Percentiles rank a stretch among this genome's conserved stretches.
Conservation (phyloP, 2,888 invertebrate species). For the Scotopteryx bipunctaria region DNA sequence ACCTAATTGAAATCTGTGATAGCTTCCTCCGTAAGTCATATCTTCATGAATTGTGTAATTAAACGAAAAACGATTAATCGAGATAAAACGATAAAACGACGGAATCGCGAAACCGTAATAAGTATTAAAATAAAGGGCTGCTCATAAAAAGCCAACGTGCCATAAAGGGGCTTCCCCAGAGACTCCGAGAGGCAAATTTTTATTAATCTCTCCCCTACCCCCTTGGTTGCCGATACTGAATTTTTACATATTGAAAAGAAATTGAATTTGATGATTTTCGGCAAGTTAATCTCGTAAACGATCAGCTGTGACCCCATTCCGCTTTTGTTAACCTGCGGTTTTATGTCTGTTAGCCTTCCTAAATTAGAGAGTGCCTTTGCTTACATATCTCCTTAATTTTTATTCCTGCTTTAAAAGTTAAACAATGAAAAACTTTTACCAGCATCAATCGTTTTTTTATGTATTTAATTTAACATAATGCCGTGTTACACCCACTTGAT, state of each 20-base stretch:
- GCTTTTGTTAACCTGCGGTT: conserved; percentile 34
- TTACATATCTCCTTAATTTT: conserved; percentile 21
- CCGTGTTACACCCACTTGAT: background rate
- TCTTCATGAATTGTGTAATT: conserved; percentile 59
- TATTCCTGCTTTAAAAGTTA: conserved; percentile 10
- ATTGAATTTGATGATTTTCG: conserved; percentile 60
- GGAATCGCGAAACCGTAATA: conserved; percentile 71
- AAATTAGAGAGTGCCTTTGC: conserved; percentile 30
- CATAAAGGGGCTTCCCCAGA: conserved; percentile 70
- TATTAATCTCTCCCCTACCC: conserved; percentile 72
- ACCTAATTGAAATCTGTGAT: conserved; percentile 33
- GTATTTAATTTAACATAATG: background rate
- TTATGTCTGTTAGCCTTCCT: conserved; percentile 33
- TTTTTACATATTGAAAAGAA: conserved; percentile 67
- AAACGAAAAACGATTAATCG: conserved; percentile 71
- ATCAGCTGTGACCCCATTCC: conserved; percentile 33
- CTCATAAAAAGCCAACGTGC: conserved; percentile 74
- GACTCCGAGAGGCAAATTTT: conserved; percentile 70
- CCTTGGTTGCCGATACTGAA: conserved; percentile 58
- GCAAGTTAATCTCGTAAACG: conserved; percentile 40
- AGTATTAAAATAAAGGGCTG: conserved; percentile 75
- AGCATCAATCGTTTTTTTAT: background rate
- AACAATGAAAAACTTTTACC: conserved; percentile 2
- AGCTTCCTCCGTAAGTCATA: conserved; percentile 38
- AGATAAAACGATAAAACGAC: conserved; percentile 64